Conservation (phyloP, 2,113 vertebrate genomes). For the Camelus bactrianus region DNA sequence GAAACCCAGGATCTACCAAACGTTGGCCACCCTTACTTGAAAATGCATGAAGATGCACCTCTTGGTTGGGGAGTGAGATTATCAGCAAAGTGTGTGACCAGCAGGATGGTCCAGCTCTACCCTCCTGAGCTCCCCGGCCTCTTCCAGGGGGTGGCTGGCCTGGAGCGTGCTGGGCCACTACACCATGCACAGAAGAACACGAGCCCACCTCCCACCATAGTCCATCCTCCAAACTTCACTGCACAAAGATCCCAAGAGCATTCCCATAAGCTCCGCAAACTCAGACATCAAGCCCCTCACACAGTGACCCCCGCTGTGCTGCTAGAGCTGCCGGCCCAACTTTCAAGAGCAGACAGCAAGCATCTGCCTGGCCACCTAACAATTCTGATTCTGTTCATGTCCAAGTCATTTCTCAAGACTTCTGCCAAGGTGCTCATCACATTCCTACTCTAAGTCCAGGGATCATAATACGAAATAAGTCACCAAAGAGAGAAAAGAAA, state of each 20-base stretch:
- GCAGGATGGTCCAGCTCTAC: not conserved
- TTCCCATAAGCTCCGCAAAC: not conserved
- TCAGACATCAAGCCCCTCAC: not conserved
- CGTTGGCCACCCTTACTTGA: not conserved
- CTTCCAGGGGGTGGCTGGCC: not conserved
- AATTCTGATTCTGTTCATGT: not conserved
- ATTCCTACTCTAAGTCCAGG: constrained; percentile 72
- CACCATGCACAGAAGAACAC: accelerated
- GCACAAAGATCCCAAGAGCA: not conserved
- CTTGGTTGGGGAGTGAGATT: not conserved
- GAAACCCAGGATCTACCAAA: not conserved
- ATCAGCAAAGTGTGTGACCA: not conserved
- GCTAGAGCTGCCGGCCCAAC: not conserved
- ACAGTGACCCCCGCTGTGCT: accelerated
- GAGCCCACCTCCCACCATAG: not conserved
- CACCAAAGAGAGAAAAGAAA: constrained; percentile 79
- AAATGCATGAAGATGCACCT: not conserved
- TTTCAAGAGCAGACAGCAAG: not conserved
- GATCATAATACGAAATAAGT: constrained; percentile 82
- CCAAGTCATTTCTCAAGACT: constrained; percentile 58
- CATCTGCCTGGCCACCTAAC: not conserved
- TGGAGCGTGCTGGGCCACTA: not conserved
- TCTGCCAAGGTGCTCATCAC: constrained; percentile 78
- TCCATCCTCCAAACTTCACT: not conserved
- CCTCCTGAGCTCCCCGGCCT: not conserved